Evolutionary conservation across 2,888 invertebrate genomes (phyloP).

Genomic region (Tholera decimalis): DNA sequence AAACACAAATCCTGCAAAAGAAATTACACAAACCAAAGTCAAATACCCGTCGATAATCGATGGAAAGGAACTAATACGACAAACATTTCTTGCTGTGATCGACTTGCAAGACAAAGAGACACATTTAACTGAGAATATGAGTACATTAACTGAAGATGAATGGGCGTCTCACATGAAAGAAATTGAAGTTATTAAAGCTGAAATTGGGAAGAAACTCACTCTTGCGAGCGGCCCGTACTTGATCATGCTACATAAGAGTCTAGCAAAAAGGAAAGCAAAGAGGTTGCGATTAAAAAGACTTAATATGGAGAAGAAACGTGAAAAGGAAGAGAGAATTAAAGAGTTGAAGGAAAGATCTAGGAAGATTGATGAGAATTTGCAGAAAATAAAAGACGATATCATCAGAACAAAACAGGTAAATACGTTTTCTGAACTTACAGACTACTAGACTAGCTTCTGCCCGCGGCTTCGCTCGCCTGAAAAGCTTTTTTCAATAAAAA

Average conservation of each 20-base stretch:
- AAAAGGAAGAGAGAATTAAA: conserved; percentile 81
- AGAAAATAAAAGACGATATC: conserved; percentile 92
- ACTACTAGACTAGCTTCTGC: no score
- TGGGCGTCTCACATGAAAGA: conserved; percentile 90
- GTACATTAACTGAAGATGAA: conserved; percentile 86
- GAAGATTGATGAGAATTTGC: conserved; percentile 93
- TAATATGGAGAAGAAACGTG: conserved; percentile 75
- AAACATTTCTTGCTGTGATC: conserved; percentile 69
- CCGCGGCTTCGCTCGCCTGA: no score
- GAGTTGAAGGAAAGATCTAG: conserved; percentile 89
- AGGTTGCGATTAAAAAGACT: conserved; percentile 87
- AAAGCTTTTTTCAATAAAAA: no score
- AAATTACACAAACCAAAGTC: conserved; percentile 24
- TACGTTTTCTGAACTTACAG: neutral
- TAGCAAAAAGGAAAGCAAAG: conserved; percentile 87
- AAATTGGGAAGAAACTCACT: conserved; percentile 81
- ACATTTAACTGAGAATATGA: conserved; percentile 83
- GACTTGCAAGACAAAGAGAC: conserved; percentile 78
- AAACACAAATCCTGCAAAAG: conserved; percentile 37
- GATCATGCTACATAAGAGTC: conserved; percentile 79
- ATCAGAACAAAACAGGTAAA: conserved; percentile 91
- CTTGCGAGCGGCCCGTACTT: conserved; percentile 84
- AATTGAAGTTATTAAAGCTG: conserved; percentile 86
- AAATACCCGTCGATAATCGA: conserved; percentile 70
- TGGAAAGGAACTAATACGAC: conserved; percentile 70